phyloP scores from a whole-genome alignment of 2,888 invertebrate genomes.

The Tetropium fuscum region DNA sequence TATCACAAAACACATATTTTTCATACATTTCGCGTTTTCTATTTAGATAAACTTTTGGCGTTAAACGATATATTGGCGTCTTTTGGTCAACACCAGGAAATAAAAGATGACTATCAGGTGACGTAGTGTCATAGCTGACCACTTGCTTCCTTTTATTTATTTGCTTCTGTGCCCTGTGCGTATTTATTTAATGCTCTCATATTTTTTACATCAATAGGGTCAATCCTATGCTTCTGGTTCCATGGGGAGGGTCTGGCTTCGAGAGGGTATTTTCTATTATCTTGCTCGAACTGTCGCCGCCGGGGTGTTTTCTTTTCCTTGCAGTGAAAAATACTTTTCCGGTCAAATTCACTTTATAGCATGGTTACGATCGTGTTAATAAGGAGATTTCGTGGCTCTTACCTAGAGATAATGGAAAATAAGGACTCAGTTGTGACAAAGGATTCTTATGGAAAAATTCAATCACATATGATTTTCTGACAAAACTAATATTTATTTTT shows the following conservation, averaged over 20 bases:
- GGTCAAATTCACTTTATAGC: too few species aligned
- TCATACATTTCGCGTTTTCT: conserved; percentile 47
- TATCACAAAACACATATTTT: conserved; percentile 59
- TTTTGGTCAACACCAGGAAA: conserved; percentile 65
- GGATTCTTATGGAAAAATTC: too few species aligned
- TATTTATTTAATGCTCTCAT: conserved; percentile 51
- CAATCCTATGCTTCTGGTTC: conserved; percentile 33
- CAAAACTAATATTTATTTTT: too few species aligned
- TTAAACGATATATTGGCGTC: conserved; percentile 61
- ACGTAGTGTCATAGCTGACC: conserved; percentile 61
- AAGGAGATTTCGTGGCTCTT: too few species aligned
- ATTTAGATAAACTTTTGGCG: conserved; percentile 61
- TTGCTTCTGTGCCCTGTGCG: conserved; percentile 51
- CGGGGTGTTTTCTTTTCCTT: too few species aligned
- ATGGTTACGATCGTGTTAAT: too few species aligned
- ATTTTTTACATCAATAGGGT: conserved; percentile 39
- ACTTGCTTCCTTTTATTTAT: conserved; percentile 60
- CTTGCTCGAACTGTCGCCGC: neutral
- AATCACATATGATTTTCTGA: too few species aligned
- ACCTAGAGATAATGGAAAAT: too few species aligned
- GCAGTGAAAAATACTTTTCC: too few species aligned
- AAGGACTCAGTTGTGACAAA: too few species aligned
- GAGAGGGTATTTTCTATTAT: conserved; percentile 10
- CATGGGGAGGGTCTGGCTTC: conserved; percentile 15
- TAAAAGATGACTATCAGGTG: conserved; percentile 65